Percentiles rank a stretch among this genome's conserved stretches.
Conservation (phyloP, 2,113 vertebrate species). For the Campylorhamphus procurvoides region DNA sequence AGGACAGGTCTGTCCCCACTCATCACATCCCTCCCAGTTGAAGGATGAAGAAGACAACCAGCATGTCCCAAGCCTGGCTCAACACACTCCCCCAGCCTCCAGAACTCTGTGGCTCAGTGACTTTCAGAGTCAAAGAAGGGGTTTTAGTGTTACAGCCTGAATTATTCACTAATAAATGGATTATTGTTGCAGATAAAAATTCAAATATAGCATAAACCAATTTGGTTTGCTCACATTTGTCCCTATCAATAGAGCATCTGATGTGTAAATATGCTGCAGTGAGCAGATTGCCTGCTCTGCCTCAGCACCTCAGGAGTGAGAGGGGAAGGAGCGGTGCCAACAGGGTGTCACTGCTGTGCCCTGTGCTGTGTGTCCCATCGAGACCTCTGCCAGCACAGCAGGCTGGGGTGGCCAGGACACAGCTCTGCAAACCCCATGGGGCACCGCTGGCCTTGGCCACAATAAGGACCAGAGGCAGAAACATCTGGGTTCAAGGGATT, state of each 20-base stretch:
- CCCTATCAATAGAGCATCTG: not conserved
- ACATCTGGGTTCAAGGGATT: fast-evolving
- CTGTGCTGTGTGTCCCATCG: not conserved
- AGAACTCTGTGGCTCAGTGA: not conserved
- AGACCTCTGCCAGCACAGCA: not conserved
- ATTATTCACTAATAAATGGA: conserved; percentile 49
- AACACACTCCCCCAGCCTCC: not conserved
- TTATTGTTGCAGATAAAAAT: conserved; percentile 43
- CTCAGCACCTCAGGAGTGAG: fast-evolving
- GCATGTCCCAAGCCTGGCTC: not conserved
- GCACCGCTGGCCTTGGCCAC: not conserved
- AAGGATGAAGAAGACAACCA: not conserved
- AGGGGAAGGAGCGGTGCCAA: not conserved
- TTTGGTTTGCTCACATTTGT: not conserved
- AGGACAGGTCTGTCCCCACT: not conserved
- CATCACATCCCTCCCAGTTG: not conserved
- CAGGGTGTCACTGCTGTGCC: not conserved
- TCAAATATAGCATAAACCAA: conserved; percentile 31
- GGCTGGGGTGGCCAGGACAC: not conserved
- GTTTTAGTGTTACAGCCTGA: not conserved
- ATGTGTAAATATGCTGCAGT: not conserved
- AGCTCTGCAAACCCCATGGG: not conserved
- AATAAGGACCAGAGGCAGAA: not conserved
- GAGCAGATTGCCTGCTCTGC: conserved; percentile 7
- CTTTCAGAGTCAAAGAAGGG: not conserved